These are phyloP conservation scores for Montipora sp. DNA, from an alignment of 64 coral and sea anemone genomes.

Conservation along the genomic window DNA sequence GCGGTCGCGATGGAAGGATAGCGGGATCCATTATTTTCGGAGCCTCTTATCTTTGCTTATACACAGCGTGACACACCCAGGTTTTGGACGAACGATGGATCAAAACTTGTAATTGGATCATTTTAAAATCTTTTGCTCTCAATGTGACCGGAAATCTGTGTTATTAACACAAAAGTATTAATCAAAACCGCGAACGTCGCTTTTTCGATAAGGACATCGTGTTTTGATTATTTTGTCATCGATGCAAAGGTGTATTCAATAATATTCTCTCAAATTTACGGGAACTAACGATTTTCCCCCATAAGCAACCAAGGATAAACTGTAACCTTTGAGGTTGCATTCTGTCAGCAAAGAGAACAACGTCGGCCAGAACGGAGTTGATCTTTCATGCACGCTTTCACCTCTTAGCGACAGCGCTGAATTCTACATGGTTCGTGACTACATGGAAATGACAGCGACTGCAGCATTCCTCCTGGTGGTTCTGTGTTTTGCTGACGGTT, in stretches of 20 bases:
- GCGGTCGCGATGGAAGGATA: too few relatives aligned
- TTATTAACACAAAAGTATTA: conserved; percentile 2
- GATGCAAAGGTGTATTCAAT: neutral
- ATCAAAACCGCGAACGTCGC: too few relatives aligned
- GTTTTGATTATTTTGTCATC: conserved; percentile 45
- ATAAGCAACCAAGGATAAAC: neutral
- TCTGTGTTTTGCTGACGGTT: neutral
- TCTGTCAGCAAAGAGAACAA: neutral
- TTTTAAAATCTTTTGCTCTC: neutral
- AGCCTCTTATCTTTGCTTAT: too few relatives aligned
- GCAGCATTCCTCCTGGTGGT: neutral
- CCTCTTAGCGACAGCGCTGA: too few relatives aligned
- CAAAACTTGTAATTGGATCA: neutral
- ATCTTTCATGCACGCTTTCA: neutral
- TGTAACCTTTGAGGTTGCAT: too few relatives aligned
- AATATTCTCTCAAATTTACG: conserved; percentile 39
- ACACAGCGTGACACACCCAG: neutral
- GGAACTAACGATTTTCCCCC: neutral
- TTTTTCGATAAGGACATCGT: neutral
- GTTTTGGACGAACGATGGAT: neutral
- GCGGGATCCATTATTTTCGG: too few relatives aligned
- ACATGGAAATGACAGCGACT: neutral
- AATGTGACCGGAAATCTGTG: conserved; percentile 28
- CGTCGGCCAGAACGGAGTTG: neutral
- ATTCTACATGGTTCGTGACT: neutral